A percentile compares a stretch with the other conserved stretches of the same genome.
Conservation (phyloP, 1,140 invertebrate genomes). For the Penaeus japonicus region DNA sequence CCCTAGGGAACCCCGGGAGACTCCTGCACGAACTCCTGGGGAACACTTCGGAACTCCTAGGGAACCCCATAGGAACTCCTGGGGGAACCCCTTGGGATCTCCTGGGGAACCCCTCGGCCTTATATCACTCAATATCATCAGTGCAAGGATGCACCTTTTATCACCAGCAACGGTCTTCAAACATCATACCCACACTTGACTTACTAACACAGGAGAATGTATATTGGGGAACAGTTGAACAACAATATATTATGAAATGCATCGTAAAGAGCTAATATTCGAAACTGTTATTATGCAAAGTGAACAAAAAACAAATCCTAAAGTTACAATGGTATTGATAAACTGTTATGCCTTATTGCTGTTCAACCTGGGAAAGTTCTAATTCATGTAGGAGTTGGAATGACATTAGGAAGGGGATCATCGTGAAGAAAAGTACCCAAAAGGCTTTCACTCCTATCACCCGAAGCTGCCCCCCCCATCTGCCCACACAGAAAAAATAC, state of each 20-base stretch:
- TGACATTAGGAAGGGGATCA: slow-evolving; percentile 48
- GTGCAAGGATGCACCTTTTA: slow-evolving; percentile 32
- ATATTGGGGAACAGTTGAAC: slow-evolving; percentile 49
- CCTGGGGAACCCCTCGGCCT: slow-evolving; percentile 37
- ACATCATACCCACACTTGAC: slow-evolving; percentile 46
- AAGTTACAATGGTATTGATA: slow-evolving; percentile 45
- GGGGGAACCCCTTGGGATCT: slow-evolving; percentile 8
- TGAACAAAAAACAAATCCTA: slow-evolving; percentile 50
- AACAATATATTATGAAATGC: slow-evolving; percentile 53
- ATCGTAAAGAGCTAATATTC: slow-evolving; percentile 48
- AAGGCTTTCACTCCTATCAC: slow-evolving; percentile 51
- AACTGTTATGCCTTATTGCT: slow-evolving; percentile 52
- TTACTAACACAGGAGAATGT: slow-evolving; percentile 48
- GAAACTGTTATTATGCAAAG: slow-evolving; percentile 48
- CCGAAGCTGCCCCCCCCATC: slow-evolving; percentile 40
- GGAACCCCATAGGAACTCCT: too few relatives aligned
- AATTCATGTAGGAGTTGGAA: slow-evolving; percentile 50
- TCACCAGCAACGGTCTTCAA: slow-evolving; percentile 40
- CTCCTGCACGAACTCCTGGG: too few relatives aligned
- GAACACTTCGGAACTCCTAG: too few relatives aligned
- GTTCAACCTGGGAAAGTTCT: slow-evolving; percentile 50
- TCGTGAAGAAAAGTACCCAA: slow-evolving; percentile 35
- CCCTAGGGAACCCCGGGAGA: slow-evolving; percentile 18
- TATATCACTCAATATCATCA: slow-evolving; percentile 44
- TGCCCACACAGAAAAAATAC: slow-evolving; percentile 35